Evolutionary conservation across 2,797 vertebrate genomes (phyloP), one percentile per base, ranked within the genome.

Genomic region (Megaceryle alcyon): DNA sequence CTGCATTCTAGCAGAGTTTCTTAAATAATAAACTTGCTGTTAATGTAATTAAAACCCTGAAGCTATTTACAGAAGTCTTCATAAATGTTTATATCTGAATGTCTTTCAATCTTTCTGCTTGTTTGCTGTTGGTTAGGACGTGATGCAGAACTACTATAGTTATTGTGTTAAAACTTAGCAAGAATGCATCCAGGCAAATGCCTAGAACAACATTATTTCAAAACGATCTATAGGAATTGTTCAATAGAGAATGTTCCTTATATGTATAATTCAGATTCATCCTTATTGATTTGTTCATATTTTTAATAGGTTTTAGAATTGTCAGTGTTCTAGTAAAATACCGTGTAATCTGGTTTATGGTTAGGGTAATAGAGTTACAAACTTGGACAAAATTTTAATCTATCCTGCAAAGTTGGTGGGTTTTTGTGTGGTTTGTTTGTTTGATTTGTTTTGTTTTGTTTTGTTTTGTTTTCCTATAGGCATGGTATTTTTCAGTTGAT

Each of bases 231-330:
- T 95, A 85, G 94, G 93, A 81, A 66, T 64, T 94, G 91, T 92
- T 97, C 94, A 97, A 94, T 97, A 97, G 76, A 89, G 96, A 97
- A 93, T 56, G 71, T 78, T 94, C 88, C 78, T 88, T 96, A 96
- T 96, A 95, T 95, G 64, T 95, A 94, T 92, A 96, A 96, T 94
- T 96, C 87, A 96, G 84, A 56, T 92, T 96, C 97, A 96, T 96
- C 71, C 90, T 97, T 95, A 97, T 97, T 95, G 96, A 97, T 97
- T 97, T 97, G 81, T 94, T 97, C 73, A 78, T 95, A 97, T 88
- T 97, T 98, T 97, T 69, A 96, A 96, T 93, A 75, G 82, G 53
- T 64, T 97, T 97, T 95, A 71, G 87, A 98, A 97, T 97, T 97
- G 97, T 97, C 94, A 96, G 69, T 93, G 87, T 97, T 96, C 93